A percentile compares a stretch with the other conserved stretches of the same genome.
phyloP scores from a whole-genome alignment of 2,888 invertebrate species.

The Tipula vernalis region DNA sequence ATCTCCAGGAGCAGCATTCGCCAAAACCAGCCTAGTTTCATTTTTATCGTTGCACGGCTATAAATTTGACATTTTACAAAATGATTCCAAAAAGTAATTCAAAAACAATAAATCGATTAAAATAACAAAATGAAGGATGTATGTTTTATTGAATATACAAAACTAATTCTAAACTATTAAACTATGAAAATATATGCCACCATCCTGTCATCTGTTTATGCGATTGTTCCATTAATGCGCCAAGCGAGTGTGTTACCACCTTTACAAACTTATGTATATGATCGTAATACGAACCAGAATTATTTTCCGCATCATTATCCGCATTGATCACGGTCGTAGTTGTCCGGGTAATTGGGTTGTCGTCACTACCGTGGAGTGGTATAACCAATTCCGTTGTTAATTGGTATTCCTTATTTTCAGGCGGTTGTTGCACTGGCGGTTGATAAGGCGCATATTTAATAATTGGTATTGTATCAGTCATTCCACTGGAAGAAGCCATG shows the following conservation, averaged over 20 bases:
- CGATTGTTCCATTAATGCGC: conserved; percentile 26
- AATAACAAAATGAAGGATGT: neutral
- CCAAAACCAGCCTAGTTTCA: conserved; percentile 58
- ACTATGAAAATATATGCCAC: conserved; percentile 23
- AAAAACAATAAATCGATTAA: neutral
- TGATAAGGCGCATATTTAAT: neutral
- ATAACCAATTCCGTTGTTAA: neutral
- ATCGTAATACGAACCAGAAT: neutral
- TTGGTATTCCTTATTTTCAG: neutral
- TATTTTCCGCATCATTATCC: neutral
- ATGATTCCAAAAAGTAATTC: conserved; percentile 21
- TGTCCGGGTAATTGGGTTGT: neutral
- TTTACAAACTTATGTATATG: conserved; percentile 19
- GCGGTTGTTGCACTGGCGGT: too few species aligned
- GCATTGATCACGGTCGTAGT: neutral
- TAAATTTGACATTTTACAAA: conserved; percentile 38
- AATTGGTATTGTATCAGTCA: neutral
- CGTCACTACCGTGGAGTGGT: neutral
- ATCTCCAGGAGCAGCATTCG: conserved; percentile 70
- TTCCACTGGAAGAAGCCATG: neutral
- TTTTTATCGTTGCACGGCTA: conserved; percentile 51
- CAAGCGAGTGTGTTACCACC: conserved; percentile 26
- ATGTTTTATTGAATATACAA: neutral
- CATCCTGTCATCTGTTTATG: conserved; percentile 27
- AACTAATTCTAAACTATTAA: neutral